Percentiles rank a stretch among this genome's conserved stretches.
These are phyloP conservation scores for Antheraea assamensis DNA, from an alignment of 2,888 invertebrate genomes.

Conservation along the genomic window DNA sequence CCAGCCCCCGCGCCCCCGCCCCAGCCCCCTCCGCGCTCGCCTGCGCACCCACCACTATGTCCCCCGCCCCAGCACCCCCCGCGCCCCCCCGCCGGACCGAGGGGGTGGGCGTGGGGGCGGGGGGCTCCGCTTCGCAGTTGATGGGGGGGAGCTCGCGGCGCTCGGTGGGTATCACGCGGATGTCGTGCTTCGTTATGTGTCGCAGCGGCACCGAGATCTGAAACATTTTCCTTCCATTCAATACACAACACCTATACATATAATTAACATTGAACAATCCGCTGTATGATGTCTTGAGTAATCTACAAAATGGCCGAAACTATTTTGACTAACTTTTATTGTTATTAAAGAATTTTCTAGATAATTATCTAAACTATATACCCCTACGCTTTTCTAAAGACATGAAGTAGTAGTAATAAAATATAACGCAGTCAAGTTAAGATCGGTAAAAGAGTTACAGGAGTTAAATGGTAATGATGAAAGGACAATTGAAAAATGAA, in stretches of 20 bases:
- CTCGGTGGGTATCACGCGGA: constrained; percentile 57
- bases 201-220: constrained; percentile 63
- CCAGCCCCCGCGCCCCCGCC: constrained; percentile 29
- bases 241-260: neutral
- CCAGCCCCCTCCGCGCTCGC: constrained; percentile 29
- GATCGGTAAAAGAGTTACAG: too few relatives aligned
- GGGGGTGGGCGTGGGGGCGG: constrained; percentile 35
- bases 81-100: constrained; percentile 1
- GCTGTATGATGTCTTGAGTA: too few relatives aligned
- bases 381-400: too few relatives aligned
- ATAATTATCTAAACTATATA: too few relatives aligned
- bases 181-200: constrained; percentile 69
- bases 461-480: too few relatives aligned
- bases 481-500: too few relatives aligned
- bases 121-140: constrained; percentile 52
- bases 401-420: too few relatives aligned
- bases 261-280: too few relatives aligned
- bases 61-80: constrained; percentile 23
- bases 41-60: constrained; percentile 34
- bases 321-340: too few relatives aligned
- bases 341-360: too few relatives aligned
- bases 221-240: neutral
- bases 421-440: too few relatives aligned
- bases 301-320: too few relatives aligned
- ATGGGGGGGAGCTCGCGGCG: constrained; percentile 57